Evolutionary conservation across 2,113 vertebrate species (phyloP), one percentile per base, ranked within the genome.

Genomic region (Melanostigma gelatinosum): DNA sequence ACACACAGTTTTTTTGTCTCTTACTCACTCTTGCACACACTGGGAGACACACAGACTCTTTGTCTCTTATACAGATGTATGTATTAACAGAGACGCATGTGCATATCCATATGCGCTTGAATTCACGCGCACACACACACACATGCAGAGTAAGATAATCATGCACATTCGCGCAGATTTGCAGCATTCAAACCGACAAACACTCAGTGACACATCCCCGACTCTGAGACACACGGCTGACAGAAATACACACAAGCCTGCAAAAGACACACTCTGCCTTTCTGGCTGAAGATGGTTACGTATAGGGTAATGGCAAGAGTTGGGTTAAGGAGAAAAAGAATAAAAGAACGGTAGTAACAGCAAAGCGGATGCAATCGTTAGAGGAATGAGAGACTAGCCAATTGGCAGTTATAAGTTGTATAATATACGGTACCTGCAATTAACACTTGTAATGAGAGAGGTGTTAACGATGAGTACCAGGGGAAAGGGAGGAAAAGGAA

Each of bases 391-490:
- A 77, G 48, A 80, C 62, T 62, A 63, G 65, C 48, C 84, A 79
- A 68, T 82, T 90, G 86, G 71, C 78, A 85, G 63, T 71, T 79
- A 72, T 79, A 80, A 55, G 48, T 72, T 48, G 52, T 72, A 58
- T 85, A 85, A 69, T 74, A 60, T 50, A 24, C 24, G 24, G 24
- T 24, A 90, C 88, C 83, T 87, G 82, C 84, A 91, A 87, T 94
- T 93, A 93, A 87, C 79, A 89, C 83, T 68, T 79, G 80, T 90
- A 90, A 92, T 77, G 77, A 88, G 83, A 68, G 75, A 60, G 68
- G 82, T 85, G 85, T 88, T 90, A 89, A 92, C 80, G 54, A 88
- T 68, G 44, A 73, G 75, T 52, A 85, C 54, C 4, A 9, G 29
- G 46, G 60, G 50, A 72, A 66, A 64, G 8, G 7, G 34, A 52